Conservation (phyloP, 2,888 invertebrate genomes). For the Eupithecia exiguata region DNA sequence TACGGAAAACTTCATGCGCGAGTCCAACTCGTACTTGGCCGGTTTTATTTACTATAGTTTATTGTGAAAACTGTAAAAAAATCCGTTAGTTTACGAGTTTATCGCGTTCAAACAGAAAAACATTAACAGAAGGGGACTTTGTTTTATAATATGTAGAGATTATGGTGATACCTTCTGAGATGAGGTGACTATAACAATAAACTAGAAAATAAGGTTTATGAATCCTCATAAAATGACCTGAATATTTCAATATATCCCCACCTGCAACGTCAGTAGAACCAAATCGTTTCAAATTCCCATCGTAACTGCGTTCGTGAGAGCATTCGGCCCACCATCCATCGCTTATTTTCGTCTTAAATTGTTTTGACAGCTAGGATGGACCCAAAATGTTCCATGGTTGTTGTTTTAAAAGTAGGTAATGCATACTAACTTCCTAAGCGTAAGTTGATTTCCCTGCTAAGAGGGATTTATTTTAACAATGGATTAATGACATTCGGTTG, state of each 20-base stretch:
- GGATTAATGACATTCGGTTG: background rate
- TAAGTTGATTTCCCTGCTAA: background rate
- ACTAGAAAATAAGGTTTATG: background rate
- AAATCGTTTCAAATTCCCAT: constrained; percentile 38
- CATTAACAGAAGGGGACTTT: background rate
- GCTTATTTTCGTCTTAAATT: constrained; percentile 56
- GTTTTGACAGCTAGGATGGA: constrained; percentile 56
- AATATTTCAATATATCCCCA: constrained; percentile 10
- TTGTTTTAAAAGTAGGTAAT: constrained; percentile 27
- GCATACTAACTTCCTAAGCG: background rate
- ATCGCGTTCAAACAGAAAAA: background rate
- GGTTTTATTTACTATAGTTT: no score
- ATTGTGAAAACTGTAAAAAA: no score
- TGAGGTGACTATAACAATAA: background rate
- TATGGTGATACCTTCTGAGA: background rate
- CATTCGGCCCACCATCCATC: constrained; percentile 51
- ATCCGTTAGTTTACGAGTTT: no score
- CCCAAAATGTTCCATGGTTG: constrained; percentile 46
- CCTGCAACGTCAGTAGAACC: constrained; percentile 12
- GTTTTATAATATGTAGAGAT: background rate
- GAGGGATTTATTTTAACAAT: background rate
- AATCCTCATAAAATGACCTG: constrained; percentile 12
- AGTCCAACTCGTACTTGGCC: no score
- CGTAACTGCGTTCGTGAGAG: constrained; percentile 59
- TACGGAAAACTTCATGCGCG: no score